Conservation (phyloP, 2,797 vertebrate genomes). For the Phoeniculus purpureus region DNA sequence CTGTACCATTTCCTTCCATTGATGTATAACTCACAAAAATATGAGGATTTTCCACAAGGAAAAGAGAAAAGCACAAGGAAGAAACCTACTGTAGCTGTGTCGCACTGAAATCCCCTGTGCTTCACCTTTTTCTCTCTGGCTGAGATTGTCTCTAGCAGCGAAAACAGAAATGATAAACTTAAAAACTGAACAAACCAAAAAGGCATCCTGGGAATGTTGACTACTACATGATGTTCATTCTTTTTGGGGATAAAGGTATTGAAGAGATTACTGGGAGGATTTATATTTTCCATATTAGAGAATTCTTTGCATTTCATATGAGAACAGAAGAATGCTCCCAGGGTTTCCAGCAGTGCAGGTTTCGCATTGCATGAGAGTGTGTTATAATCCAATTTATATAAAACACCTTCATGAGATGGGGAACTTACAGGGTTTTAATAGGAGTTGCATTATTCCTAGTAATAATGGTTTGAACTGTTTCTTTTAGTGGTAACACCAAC, state of each 20-base stretch:
- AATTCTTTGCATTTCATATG: slow-evolving; percentile 55
- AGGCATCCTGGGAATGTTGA: slow-evolving; percentile 12
- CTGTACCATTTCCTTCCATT: rapidly evolving
- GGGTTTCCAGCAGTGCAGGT: background rate
- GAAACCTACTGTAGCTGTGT: background rate
- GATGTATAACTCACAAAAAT: background rate
- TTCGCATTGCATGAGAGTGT: background rate
- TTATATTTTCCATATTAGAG: slow-evolving; percentile 37
- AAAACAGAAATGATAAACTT: background rate
- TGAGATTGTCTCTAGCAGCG: background rate
- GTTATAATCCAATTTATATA: background rate
- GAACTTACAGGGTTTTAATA: background rate
- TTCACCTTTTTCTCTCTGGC: background rate
- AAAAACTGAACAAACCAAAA: slow-evolving; percentile 7
- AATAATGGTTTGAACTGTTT: background rate
- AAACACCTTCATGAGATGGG: background rate
- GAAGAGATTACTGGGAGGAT: slow-evolving; percentile 19
- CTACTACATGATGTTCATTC: slow-evolving; percentile 1
- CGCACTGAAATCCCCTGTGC: background rate
- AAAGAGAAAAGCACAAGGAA: background rate
- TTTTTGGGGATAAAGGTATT: slow-evolving; percentile 12
- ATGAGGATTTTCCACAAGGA: background rate
- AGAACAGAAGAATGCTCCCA: background rate
- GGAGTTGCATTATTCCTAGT: background rate
- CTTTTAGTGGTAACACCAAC: background rate